These are phyloP conservation scores for Leptinotarsa haldemani DNA, from an alignment of 2,888 invertebrate species.

Conservation along the genomic window DNA sequence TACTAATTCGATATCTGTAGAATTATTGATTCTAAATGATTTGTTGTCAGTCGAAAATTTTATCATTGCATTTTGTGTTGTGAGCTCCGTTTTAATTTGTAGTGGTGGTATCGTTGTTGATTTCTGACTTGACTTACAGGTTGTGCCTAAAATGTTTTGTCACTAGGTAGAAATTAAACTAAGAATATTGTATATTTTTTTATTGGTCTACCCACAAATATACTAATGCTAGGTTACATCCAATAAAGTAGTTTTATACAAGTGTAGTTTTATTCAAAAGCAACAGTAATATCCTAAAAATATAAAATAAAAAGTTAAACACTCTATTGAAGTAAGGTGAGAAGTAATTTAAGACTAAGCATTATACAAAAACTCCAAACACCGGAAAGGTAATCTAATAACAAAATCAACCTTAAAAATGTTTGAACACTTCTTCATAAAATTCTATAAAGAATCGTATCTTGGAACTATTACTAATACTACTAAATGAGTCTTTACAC, in stretches of 20 bases:
- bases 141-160: conserved; percentile 42
- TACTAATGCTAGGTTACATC: conserved; percentile 34
- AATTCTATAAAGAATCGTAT: too few species aligned
- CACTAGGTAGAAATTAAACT: conserved; percentile 35
- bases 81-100: conserved; percentile 10
- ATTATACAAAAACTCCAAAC: too few species aligned
- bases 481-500: too few species aligned
- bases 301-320: too few species aligned
- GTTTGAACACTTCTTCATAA: neutral
- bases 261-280: conserved; percentile 2
- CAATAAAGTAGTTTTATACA: conserved; percentile 40
- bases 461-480: too few species aligned
- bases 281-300: neutral
- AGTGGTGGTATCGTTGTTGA: conserved; percentile 25
- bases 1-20: too few species aligned
- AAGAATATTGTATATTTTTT: conserved; percentile 44
- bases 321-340: neutral
- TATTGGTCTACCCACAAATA: conserved; percentile 37
- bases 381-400: too few species aligned
- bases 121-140: conserved; percentile 32
- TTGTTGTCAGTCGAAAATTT: neutral
- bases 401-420: too few species aligned
- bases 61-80: neutral
- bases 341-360: neutral
- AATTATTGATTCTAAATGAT: too few species aligned